Percentiles rank a stretch among this genome's conserved stretches.
Evolutionary conservation across 2,797 vertebrate species (phyloP).

Genomic region (Lagothrix lagotricha): DNA sequence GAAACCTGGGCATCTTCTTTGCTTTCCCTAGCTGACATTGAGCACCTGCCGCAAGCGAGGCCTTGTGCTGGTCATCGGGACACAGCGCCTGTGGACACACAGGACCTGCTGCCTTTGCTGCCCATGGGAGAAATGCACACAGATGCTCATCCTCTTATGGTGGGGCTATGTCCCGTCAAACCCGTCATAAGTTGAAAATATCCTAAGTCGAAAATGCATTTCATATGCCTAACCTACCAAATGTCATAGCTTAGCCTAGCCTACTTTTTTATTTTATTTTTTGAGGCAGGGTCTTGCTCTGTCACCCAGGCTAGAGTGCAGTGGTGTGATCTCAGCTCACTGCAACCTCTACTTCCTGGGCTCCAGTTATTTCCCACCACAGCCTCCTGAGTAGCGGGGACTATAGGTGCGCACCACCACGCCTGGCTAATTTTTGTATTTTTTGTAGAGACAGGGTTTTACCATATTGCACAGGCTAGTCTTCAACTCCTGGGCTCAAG

Average conservation of each 20-base stretch:
- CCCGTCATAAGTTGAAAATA: neutral
- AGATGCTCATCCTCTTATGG: neutral
- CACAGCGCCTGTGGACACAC: neutral
- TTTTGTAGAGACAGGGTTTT: neutral
- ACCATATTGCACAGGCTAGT: neutral
- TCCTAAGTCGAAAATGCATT: neutral
- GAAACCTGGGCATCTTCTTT: neutral
- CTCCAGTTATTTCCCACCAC: neutral
- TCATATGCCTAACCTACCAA: neutral
- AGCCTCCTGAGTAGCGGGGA: neutral
- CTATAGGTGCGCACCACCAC: neutral
- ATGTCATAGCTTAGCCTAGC: neutral
- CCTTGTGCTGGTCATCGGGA: neutral
- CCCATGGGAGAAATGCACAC: neutral
- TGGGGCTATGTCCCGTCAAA: neutral
- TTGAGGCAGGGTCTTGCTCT: neutral
- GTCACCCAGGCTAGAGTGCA: neutral
- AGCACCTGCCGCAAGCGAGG: neutral
- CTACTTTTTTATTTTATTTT: neutral
- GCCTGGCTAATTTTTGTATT: neutral
- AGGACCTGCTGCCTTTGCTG: neutral
- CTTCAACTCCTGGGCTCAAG: neutral
- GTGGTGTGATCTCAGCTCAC: neutral
- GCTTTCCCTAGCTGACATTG: neutral
- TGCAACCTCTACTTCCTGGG: neutral